Percentiles rank a stretch among this genome's conserved stretches.
Evolutionary conservation across 1,140 invertebrate species (phyloP).

Genomic region (Apis dorsata): DNA sequence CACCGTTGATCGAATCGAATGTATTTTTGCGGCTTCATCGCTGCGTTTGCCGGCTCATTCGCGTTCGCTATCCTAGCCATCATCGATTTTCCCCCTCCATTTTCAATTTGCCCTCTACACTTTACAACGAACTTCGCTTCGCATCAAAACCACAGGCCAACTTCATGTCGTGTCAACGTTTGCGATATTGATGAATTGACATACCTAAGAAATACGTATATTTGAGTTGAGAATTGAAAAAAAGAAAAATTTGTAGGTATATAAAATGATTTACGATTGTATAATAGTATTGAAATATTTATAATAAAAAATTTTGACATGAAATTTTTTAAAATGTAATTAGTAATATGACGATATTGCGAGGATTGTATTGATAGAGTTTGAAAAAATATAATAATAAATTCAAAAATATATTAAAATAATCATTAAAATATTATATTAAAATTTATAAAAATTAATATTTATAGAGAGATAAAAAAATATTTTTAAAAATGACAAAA

Average conservation of each 20-base stretch:
- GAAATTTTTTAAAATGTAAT: too few relatives aligned
- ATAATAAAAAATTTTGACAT: too few relatives aligned
- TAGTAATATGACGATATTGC: too few relatives aligned
- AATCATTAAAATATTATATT: too few relatives aligned
- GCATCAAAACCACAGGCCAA: background rate
- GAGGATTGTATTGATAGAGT: too few relatives aligned
- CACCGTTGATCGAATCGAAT: conserved; percentile 39
- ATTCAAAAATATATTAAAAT: too few relatives aligned
- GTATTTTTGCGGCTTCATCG: conserved; percentile 41
- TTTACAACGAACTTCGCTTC: background rate
- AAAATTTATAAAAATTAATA: too few relatives aligned
- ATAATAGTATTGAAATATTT: too few relatives aligned
- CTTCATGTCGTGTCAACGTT: background rate
- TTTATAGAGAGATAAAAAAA: too few relatives aligned
- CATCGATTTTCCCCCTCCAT: conserved; percentile 16
- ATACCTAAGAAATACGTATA: background rate
- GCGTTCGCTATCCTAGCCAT: background rate
- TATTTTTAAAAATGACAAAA: too few relatives aligned
- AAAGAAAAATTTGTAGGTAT: background rate
- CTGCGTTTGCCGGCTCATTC: conserved; percentile 2
- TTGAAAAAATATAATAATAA: too few relatives aligned
- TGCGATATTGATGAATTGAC: background rate
- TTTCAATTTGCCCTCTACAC: conserved; percentile 29
- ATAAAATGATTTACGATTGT: too few relatives aligned
- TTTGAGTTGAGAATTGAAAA: background rate